Evolutionary conservation across 2,888 invertebrate genomes (phyloP), one percentile per base, ranked within the genome.

Genomic region (Pemphredon lugubris): DNA sequence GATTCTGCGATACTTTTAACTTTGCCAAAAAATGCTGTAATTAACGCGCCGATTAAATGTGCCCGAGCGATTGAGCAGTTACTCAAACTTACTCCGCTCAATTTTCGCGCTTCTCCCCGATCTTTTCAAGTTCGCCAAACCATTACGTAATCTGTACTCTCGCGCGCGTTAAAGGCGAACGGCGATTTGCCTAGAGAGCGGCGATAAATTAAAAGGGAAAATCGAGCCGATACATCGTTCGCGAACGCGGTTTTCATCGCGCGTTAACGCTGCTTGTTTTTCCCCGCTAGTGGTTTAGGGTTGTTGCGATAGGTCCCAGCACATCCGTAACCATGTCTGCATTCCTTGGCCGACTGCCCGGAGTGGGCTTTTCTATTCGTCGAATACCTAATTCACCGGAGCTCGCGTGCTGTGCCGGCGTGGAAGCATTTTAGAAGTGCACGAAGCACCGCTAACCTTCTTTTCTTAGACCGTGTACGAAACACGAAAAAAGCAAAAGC

Each of bases 311-410:
- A 84, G 86, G 79, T 83, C 82, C 77, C 79, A 69, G 80, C 77
- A 79, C 83, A 82, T 83, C 82, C 83, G 75, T 81, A 84, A 84
- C 66, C 66, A 67, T 81, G 84, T 84, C 83, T 83, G 79, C 86
- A 87, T 87, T 86, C 84, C 79, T 87, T 87, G 87, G 87, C 86
- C 37, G 55, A 47, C 9, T 86, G 86, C 87, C 87, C 83, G 72
- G 9, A 59, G 54, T 64, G 66, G 79, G 76, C 78, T 84, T 79
- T 79, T 82, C 83, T 79, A 79, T 78, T 82, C 81, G 79, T 61
- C 79, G 82, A 84, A 84, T 83, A 77, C 78, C 79, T 82, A 84
- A 86, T 86, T 84, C 82, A 82, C 79, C 79, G 44, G 30, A 39
- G 40, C 51, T 37, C 42, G 58, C 54, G 54, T 54, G 68, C 53